Evolutionary conservation across 2,113 vertebrate genomes (phyloP).

Genomic region (Peromyscus leucopus): DNA sequence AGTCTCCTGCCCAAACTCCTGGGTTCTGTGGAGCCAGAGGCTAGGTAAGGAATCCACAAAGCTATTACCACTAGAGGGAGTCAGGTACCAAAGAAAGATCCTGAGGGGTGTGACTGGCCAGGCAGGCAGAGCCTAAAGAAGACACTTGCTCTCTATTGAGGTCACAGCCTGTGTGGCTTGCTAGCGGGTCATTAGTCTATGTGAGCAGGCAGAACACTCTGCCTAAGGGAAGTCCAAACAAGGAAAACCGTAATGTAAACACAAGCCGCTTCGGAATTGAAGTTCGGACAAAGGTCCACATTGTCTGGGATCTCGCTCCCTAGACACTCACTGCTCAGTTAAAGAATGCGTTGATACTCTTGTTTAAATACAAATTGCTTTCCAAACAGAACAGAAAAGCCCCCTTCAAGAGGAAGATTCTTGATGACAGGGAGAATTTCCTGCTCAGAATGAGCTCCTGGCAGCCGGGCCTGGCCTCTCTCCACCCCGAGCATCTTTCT

Average conservation of each 20-base stretch:
- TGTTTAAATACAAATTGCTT: conserved; percentile 85
- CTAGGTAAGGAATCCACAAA: rapidly evolving
- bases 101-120: not conserved
- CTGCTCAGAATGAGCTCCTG: not conserved
- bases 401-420: not conserved
- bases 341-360: conserved; percentile 78
- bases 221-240: not conserved
- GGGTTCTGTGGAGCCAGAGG: not conserved
- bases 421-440: not conserved
- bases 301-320: conserved; percentile 27
- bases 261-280: not conserved
- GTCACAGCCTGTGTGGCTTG: not conserved
- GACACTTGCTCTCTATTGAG: not conserved
- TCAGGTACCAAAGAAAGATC: not conserved
- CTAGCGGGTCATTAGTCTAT: not conserved
- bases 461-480: not conserved
- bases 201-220: not conserved
- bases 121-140: not conserved
- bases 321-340: conserved; percentile 41
- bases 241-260: conserved; percentile 1
- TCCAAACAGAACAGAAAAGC: conserved; percentile 60
- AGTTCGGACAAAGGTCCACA: conserved; percentile 53
- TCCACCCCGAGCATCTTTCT: not conserved
- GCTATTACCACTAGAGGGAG: conserved; percentile 26
- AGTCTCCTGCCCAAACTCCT: not conserved